phyloP scores from a whole-genome alignment of 2,113 vertebrate species.

The Oncorhynchus kisutch region DNA sequence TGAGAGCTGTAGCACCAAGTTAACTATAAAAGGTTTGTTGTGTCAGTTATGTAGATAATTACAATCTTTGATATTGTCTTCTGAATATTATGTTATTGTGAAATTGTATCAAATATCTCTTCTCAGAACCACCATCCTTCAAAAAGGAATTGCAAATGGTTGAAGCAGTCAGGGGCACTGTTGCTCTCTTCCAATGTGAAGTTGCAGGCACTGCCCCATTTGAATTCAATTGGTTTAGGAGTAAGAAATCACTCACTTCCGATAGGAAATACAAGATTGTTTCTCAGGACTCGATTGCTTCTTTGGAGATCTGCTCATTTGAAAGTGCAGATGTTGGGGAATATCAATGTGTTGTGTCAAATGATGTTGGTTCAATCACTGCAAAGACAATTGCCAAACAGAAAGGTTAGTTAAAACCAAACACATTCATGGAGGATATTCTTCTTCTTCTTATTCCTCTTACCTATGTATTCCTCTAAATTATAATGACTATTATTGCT shows the following conservation, averaged over 20 bases:
- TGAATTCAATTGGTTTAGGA: conserved; percentile 89
- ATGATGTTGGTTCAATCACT: conserved; percentile 85
- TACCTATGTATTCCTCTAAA: background rate
- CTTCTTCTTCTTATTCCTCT: background rate
- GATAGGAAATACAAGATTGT: conserved; percentile 86
- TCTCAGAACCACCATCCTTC: conserved; percentile 88
- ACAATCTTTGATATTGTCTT: background rate
- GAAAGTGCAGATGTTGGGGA: conserved; percentile 88
- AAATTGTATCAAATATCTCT: conserved; percentile 37
- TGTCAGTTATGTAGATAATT: background rate
- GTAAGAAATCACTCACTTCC: conserved; percentile 83
- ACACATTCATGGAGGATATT: background rate
- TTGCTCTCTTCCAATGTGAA: conserved; percentile 84
- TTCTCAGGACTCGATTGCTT: conserved; percentile 79
- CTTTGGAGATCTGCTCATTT: conserved; percentile 87
- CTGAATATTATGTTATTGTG: background rate
- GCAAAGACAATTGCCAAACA: conserved; percentile 79
- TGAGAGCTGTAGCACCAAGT: conserved; percentile 82
- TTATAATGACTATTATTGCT: background rate
- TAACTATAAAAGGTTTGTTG: conserved; percentile 86
- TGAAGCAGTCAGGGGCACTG: conserved; percentile 85
- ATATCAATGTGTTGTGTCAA: conserved; percentile 87
- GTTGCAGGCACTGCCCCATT: conserved; percentile 85
- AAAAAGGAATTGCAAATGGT: conserved; percentile 78
- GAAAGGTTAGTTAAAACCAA: conserved; percentile 84